phyloP scores from a whole-genome alignment of 2,797 vertebrate species.

The Aulostomus chinensis region DNA sequence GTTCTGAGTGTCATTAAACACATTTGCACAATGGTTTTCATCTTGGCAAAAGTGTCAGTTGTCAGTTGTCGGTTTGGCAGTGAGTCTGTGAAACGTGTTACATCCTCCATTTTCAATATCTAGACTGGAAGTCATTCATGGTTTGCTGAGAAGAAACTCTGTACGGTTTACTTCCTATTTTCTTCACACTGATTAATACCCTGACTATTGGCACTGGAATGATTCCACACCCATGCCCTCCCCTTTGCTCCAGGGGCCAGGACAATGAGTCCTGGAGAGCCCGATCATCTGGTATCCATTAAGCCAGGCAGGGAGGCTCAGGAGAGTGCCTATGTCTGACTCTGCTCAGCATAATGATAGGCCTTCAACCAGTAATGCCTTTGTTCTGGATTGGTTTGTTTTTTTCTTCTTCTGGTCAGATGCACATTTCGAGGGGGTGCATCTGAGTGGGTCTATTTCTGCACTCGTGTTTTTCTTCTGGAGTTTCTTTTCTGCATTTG shows the following conservation, averaged over 20 bases:
- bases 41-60: background rate
- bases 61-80: slow-evolving; percentile 5
- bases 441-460: slow-evolving; percentile 64
- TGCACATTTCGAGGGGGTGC: slow-evolving; percentile 51
- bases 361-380: slow-evolving; percentile 61
- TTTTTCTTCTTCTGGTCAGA: slow-evolving; percentile 67
- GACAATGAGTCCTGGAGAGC: slow-evolving; percentile 44
- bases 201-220: slow-evolving; percentile 1
- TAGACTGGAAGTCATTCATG: background rate
- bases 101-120: background rate
- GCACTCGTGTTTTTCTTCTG: slow-evolving; percentile 55
- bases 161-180: no score
- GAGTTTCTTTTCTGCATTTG: slow-evolving; percentile 50
- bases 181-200: background rate
- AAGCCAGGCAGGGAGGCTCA: slow-evolving; percentile 40
- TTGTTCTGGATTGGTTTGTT: slow-evolving; percentile 69
- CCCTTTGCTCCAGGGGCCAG: slow-evolving; percentile 8
- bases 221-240: slow-evolving; percentile 11
- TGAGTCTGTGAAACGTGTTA: slow-evolving; percentile 6
- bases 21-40: background rate
- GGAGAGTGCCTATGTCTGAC: slow-evolving; percentile 50
- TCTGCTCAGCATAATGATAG: slow-evolving; percentile 70
- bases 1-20: slow-evolving; percentile 1
- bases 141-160: no score
- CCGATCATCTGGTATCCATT: slow-evolving; percentile 73